Evolutionary conservation across 2,797 vertebrate genomes (phyloP).

Genomic region (Serranus cabrilla): DNA sequence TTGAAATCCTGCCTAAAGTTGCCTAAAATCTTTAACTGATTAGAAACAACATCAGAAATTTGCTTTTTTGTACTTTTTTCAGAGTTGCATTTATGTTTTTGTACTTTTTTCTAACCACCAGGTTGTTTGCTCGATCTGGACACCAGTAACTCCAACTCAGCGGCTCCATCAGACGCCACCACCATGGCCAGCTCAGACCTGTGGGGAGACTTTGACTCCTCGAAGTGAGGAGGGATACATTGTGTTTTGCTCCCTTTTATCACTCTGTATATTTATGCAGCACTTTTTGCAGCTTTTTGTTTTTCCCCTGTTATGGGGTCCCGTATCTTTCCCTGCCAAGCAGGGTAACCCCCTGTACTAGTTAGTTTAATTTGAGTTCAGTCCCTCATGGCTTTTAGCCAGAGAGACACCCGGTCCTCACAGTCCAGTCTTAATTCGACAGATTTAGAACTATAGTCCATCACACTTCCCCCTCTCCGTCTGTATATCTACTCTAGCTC

Average conservation of each 20-base stretch:
- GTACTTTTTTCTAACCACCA: constrained; percentile 55
- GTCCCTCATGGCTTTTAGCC: constrained; percentile 29
- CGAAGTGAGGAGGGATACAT: constrained; percentile 83
- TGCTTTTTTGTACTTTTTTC: not conserved
- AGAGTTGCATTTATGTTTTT: not conserved
- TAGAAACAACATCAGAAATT: not conserved
- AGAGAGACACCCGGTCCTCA: constrained; percentile 21
- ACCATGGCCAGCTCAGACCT: constrained; percentile 84
- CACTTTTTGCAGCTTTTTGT: constrained; percentile 62
- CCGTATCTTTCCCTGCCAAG: constrained; percentile 74
- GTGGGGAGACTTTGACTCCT: constrained; percentile 93
- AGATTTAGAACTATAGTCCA: constrained; percentile 10
- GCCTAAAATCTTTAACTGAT: not conserved
- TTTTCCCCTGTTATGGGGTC: constrained; percentile 56
- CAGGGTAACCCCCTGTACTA: constrained; percentile 60
- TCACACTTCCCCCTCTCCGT: constrained; percentile 14
- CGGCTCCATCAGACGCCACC: constrained; percentile 71
- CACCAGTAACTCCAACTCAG: constrained; percentile 86
- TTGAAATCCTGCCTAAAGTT: not conserved
- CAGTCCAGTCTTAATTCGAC: constrained; percentile 37
- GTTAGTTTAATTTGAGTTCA: constrained; percentile 43
- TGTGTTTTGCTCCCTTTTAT: constrained; percentile 53
- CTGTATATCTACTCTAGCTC: not conserved
- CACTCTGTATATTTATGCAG: constrained; percentile 70
- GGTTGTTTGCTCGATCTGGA: constrained; percentile 92